Conservation (phyloP, 2,797 vertebrate species). For the Malacoraja senta region DNA sequence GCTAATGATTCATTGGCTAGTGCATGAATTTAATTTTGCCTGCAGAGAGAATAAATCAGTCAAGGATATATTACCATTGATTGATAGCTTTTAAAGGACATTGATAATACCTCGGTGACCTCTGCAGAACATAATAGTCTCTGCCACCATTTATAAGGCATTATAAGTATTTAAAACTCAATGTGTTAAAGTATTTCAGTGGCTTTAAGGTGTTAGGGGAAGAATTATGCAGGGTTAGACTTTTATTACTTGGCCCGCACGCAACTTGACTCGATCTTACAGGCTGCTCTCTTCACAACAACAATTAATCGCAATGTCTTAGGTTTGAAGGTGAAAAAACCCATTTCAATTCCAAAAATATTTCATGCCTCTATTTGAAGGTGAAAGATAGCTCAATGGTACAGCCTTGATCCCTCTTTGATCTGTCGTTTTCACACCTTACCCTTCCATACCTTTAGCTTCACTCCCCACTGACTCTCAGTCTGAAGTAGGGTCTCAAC, state of each 20-base stretch:
- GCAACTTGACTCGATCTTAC: slow-evolving; percentile 47
- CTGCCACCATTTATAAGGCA: slow-evolving; percentile 53
- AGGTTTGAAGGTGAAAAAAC: slow-evolving; percentile 23
- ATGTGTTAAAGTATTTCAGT: slow-evolving; percentile 54
- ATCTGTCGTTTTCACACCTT: too few species aligned
- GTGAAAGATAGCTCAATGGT: too few species aligned
- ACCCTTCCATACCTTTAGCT: too few species aligned
- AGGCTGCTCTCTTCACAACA: slow-evolving; percentile 46
- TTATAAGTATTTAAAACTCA: slow-evolving; percentile 59
- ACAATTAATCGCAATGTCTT: slow-evolving; percentile 46
- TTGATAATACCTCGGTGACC: neutral
- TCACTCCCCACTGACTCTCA: too few species aligned
- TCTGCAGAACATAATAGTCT: slow-evolving; percentile 36
- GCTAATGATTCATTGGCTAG: slow-evolving; percentile 47
- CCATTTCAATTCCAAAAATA: neutral
- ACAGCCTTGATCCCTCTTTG: too few species aligned
- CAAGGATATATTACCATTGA: slow-evolving; percentile 37
- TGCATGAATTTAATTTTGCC: slow-evolving; percentile 58
- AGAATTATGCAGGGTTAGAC: slow-evolving; percentile 55
- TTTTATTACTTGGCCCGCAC: slow-evolving; percentile 51
- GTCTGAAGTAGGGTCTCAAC: too few species aligned
- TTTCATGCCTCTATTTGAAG: too few species aligned
- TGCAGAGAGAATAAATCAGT: slow-evolving; percentile 49
- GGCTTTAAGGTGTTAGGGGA: slow-evolving; percentile 53
- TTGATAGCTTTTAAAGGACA: neutral